Percentiles rank a stretch among this genome's conserved stretches.
These are phyloP conservation scores for Sinocyclocheilus maitianheensis DNA, from an alignment of 2,113 vertebrate genomes.

Conservation along the genomic window DNA sequence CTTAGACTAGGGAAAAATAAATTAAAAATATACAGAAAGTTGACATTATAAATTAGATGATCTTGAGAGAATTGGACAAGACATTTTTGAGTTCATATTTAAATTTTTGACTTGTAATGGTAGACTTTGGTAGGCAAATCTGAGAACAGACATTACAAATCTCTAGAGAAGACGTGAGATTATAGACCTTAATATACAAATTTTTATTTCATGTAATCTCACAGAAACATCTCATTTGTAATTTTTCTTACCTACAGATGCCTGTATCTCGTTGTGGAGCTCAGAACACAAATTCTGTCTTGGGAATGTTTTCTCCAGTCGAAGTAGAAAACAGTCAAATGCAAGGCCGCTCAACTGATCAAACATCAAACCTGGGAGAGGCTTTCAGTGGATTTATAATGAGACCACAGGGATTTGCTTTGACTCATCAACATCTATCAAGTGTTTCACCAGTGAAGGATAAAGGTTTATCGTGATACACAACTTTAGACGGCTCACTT, in stretches of 20 bases:
- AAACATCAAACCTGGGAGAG: neutral
- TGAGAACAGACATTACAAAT: neutral
- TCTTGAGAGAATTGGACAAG: neutral
- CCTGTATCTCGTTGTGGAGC: neutral
- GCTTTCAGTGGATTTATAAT: neutral
- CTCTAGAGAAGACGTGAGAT: neutral
- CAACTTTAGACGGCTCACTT: neutral
- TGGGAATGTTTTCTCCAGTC: neutral
- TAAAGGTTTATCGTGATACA: slow-evolving; percentile 18
- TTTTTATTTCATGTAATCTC: neutral
- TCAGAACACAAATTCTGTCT: neutral
- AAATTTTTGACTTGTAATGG: neutral
- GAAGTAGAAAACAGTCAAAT: neutral
- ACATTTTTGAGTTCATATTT: neutral
- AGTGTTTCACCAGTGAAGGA: neutral
- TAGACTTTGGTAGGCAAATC: neutral
- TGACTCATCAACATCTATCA: slow-evolving; percentile 9
- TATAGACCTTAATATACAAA: neutral
- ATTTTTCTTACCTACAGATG: neutral
- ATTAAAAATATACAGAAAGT: neutral
- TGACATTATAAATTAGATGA: neutral
- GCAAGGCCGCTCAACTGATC: neutral
- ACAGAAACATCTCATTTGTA: neutral
- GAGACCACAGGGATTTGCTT: slow-evolving; percentile 2
- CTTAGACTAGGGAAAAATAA: neutral